These are phyloP conservation scores for Haplochromis burtoni DNA, from an alignment of 2,113 vertebrate species.

Conservation along the genomic window DNA sequence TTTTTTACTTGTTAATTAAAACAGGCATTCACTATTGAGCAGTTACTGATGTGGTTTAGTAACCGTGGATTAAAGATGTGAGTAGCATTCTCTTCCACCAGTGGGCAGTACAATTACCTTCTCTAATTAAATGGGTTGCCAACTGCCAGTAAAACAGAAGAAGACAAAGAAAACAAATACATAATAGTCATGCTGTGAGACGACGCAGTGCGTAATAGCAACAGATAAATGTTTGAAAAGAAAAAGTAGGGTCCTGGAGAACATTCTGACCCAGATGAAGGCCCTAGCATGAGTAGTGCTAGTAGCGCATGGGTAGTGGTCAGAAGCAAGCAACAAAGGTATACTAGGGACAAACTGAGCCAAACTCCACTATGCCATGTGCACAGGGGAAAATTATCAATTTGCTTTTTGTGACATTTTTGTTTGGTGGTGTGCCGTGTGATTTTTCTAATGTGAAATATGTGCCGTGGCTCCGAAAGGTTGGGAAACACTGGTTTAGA, in stretches of 20 bases:
- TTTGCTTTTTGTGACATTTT: not conserved
- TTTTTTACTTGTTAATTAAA: not conserved
- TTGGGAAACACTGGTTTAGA: not conserved
- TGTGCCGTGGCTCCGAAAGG: not conserved
- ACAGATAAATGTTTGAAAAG: not conserved
- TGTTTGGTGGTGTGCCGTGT: not conserved
- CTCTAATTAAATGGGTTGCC: not conserved
- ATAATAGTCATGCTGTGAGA: not conserved
- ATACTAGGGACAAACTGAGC: not conserved
- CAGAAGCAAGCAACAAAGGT: not conserved
- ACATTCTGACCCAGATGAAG: not conserved
- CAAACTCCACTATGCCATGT: not conserved
- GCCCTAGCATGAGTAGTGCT: not conserved
- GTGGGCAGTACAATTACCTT: not conserved
- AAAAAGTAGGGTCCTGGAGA: not conserved
- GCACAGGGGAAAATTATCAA: not conserved
- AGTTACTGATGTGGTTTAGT: not conserved
- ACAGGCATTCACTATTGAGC: not conserved
- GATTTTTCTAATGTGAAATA: not conserved
- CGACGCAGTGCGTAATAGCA: not conserved
- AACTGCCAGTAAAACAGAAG: not conserved
- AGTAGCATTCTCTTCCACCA: not conserved
- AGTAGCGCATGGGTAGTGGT: not conserved
- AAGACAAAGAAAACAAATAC: not conserved
- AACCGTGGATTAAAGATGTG: not conserved